A percentile compares a stretch with the other conserved stretches of the same genome.
phyloP scores from a whole-genome alignment of 35 echinoderm and acorn worm genomes.

The Apostichopus californicus region DNA sequence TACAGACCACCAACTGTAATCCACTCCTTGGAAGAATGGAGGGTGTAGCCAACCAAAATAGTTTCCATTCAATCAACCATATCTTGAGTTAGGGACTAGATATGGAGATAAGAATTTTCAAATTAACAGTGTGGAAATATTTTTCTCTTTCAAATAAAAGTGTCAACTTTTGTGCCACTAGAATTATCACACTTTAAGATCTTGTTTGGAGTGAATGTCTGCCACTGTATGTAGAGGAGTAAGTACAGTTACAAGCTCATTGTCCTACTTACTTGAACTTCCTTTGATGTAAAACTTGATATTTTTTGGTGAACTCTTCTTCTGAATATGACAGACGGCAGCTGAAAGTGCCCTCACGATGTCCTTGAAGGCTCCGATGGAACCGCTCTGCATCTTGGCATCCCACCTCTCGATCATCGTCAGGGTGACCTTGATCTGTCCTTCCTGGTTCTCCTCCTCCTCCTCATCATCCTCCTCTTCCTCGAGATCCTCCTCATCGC shows the following conservation, averaged over 20 bases:
- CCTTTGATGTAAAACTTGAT: conserved; percentile 82
- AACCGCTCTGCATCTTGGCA: conserved; percentile 64
- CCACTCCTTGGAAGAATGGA: too few species aligned
- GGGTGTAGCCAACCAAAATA: too few species aligned
- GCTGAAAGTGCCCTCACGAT: conserved; percentile 72
- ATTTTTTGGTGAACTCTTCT: conserved; percentile 31
- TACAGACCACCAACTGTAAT: too few species aligned
- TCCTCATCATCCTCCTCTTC: conserved; percentile 60
- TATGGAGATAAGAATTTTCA: too few species aligned
- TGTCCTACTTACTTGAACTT: conserved; percentile 67
- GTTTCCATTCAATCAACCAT: too few species aligned
- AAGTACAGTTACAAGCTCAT: not conserved
- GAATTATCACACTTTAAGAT: too few species aligned
- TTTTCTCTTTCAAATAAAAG: not conserved
- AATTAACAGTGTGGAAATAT: not conserved
- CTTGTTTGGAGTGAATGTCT: not conserved
- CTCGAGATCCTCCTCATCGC: conserved; percentile 72
- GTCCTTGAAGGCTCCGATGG: conserved; percentile 72
- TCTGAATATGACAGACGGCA: conserved; percentile 76
- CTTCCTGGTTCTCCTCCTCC: conserved; percentile 23
- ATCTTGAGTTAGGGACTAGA: too few species aligned
- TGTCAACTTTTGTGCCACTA: too few species aligned
- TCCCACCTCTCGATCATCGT: conserved; percentile 86
- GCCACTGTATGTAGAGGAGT: not conserved
- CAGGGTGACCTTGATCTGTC: conserved; percentile 64